Base-by-base conservation (phyloP, 1,140 invertebrate genomes). In the Caenorhabditis inopinata region DNA sequence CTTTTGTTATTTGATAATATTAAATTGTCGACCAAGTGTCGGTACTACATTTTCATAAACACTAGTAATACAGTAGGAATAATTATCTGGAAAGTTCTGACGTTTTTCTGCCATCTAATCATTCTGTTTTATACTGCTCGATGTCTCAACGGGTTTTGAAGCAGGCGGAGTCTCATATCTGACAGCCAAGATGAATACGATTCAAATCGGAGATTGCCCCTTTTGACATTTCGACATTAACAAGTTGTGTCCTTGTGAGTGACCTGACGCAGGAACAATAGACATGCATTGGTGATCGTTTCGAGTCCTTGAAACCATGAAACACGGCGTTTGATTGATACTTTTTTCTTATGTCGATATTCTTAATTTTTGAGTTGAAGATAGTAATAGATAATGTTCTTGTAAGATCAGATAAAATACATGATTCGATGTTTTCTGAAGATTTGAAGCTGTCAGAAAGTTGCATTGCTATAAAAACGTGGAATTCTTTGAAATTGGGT, bases 211-310 rank as follows among this genome's bases (percentile, higher is more conserved):
- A 68, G 32, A 68, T 68, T 68, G 58, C 38, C 32, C 32, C 32
- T 68, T 68, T 18, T 68, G 58, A 68, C 58, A 42, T 68, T 68
- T 32, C 11, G 49, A 51, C 18, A 51, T 21, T 32, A 7, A 58
- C 25, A 58, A 58, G 51, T 32, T 58, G 18, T 42, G 58, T 68
- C 58, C 58, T 68, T 68, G 58, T 68, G 32, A 68, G n/a, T 68
- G 32, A 68, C 32, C 32, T 21, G n/a, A 68, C n/a, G 32, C 38
- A 11, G 2, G 32, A 18, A 3, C n/a, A 51, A 51, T 23, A 21
- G 51, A 12, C 7, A 32, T 6, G 51, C 29, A 58, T 14, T 32
- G 25, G 27, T 32, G 51, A 58, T 32, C 51, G 51, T 58, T 58
- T 68, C 27, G 58, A 68, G 58, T 38, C 58, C 58, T 68, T 68